Evolutionary conservation across 2,797 vertebrate genomes (phyloP).

Genomic region (Gobio occitaniae): DNA sequence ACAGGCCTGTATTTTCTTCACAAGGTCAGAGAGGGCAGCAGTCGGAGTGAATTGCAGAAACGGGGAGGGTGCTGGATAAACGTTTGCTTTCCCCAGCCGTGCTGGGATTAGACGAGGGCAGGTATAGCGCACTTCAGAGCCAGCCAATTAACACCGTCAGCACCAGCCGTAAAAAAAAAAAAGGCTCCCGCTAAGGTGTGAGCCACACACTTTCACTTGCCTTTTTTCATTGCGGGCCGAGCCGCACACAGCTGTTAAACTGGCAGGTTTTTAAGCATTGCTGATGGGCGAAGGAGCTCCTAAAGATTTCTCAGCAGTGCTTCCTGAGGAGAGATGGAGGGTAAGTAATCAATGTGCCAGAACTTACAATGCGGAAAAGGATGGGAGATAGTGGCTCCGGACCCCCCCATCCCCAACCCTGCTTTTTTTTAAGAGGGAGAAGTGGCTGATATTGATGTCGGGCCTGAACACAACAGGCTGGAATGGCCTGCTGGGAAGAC

Average conservation of each 20-base stretch:
- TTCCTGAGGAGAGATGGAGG: slow-evolving; percentile 74
- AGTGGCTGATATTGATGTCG: slow-evolving; percentile 67
- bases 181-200: slow-evolving; percentile 78
- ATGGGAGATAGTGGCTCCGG: slow-evolving; percentile 66
- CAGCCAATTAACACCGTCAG: slow-evolving; percentile 81
- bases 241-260: slow-evolving; percentile 80
- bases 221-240: slow-evolving; percentile 69
- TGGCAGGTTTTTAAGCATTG: slow-evolving; percentile 76
- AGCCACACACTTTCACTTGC: slow-evolving; percentile 57
- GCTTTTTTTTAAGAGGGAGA: slow-evolving; percentile 60
- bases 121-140: slow-evolving; percentile 77
- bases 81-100: slow-evolving; percentile 73
- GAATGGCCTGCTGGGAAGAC: slow-evolving; percentile 75
- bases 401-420: slow-evolving; percentile 60
- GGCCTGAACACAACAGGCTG: slow-evolving; percentile 73
- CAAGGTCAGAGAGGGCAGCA: slow-evolving; percentile 54
- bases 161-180: slow-evolving; percentile 74
- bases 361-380: slow-evolving; percentile 70
- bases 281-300: slow-evolving; percentile 76
- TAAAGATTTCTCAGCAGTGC: slow-evolving; percentile 80
- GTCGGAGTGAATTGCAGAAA: slow-evolving; percentile 37
- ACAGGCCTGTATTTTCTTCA: slow-evolving; percentile 53
- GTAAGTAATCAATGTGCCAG: slow-evolving; percentile 71
- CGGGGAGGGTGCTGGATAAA: slow-evolving; percentile 70
- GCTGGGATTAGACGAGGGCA: slow-evolving; percentile 79